A percentile compares a stretch with the other conserved stretches of the same genome.
phyloP scores from a whole-genome alignment of 1,140 invertebrate genomes.

The Drosophila micromelanica region DNA sequence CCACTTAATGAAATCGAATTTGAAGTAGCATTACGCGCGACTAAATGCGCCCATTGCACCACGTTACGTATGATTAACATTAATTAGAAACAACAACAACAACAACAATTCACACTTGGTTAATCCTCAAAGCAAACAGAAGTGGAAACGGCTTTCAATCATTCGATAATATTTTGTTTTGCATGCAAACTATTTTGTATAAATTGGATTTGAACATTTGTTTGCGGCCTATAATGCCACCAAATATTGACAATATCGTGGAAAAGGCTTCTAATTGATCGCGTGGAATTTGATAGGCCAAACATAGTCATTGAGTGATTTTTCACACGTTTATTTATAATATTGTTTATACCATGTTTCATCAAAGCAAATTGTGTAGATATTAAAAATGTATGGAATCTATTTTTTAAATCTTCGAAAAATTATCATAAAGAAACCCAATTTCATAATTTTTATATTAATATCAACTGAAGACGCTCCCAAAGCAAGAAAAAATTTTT shows the following conservation, averaged over 20 bases:
- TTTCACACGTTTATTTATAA: conserved; percentile 65
- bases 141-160: conserved; percentile 64
- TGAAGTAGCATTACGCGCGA: conserved; percentile 33
- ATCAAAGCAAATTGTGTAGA: too few relatives aligned
- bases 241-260: conserved; percentile 61
- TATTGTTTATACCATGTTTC: conserved; percentile 1
- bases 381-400: too few relatives aligned
- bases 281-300: conserved; percentile 45
- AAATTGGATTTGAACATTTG: conserved; percentile 41
- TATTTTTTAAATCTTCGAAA: too few relatives aligned
- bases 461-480: not conserved
- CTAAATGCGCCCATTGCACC: conserved; percentile 31
- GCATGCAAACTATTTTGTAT: conserved; percentile 34
- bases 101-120: conserved; percentile 58
- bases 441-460: not conserved
- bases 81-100: conserved; percentile 32
- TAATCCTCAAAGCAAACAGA: conserved; percentile 60
- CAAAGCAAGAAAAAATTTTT: not conserved
- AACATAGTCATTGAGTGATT: conserved; percentile 39
- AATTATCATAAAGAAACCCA: too few relatives aligned
- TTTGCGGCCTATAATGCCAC: conserved; percentile 38
- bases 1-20: conserved; percentile 48
- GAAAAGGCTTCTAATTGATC: conserved; percentile 66
- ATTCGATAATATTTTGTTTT: conserved; percentile 80
- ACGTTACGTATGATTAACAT: conserved; percentile 59